Evolutionary conservation across 1,140 invertebrate genomes (phyloP).

Genomic region (Ruditapes philippinarum): DNA sequence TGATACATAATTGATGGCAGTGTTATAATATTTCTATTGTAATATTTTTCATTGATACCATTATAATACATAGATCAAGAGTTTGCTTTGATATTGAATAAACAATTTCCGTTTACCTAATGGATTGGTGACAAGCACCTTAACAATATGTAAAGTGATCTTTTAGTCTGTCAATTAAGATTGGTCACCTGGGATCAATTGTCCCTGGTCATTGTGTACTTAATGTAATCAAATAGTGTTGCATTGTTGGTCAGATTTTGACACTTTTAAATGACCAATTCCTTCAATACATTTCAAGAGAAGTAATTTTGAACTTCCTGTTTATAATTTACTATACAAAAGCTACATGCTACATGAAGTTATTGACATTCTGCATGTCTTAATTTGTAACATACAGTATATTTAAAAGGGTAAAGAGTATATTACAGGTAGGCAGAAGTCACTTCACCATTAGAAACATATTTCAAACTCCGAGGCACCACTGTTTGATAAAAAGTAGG

Average conservation of each 20-base stretch:
- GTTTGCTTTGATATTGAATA: background rate
- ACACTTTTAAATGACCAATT: slow-evolving; percentile 38
- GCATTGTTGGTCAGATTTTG: background rate
- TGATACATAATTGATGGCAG: too few species aligned
- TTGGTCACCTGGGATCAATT: slow-evolving; percentile 17
- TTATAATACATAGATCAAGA: background rate
- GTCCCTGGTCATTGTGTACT: slow-evolving; percentile 33
- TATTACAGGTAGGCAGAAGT: too few species aligned
- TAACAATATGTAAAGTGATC: slow-evolving; percentile 5
- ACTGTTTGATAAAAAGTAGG: too few species aligned
- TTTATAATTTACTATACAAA: too few species aligned
- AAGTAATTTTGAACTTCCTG: background rate
- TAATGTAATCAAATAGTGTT: background rate
- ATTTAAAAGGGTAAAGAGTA: too few species aligned
- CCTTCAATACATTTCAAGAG: background rate
- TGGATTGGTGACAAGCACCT: background rate
- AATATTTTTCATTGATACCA: too few species aligned
- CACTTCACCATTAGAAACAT: too few species aligned
- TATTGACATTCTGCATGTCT: too few species aligned
- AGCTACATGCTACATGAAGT: too few species aligned
- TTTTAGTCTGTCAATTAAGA: slow-evolving; percentile 13
- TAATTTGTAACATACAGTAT: too few species aligned
- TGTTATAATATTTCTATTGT: too few species aligned
- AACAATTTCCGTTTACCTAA: background rate
- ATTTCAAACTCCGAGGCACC: too few species aligned